phyloP scores from a whole-genome alignment of 2,888 invertebrate genomes.

The Drosophila limbata region DNA sequence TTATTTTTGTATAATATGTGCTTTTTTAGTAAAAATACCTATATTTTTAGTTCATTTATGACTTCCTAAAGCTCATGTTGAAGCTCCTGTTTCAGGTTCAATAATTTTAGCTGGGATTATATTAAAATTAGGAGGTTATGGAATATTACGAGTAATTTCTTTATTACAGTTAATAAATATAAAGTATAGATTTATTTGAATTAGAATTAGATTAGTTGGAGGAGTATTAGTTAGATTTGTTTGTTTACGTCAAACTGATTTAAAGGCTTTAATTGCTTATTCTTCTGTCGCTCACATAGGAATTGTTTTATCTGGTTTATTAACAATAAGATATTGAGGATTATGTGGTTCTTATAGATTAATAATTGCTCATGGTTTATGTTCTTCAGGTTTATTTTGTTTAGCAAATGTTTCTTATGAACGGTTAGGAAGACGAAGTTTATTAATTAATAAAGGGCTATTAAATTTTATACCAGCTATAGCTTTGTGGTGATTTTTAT shows the following conservation, averaged over 20 bases:
- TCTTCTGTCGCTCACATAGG: conserved; percentile 90
- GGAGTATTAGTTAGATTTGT: conserved; percentile 87
- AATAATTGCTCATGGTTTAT: conserved; percentile 89
- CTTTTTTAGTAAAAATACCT: conserved; percentile 91
- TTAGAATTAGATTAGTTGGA: conserved; percentile 87
- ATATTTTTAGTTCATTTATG: conserved; percentile 90
- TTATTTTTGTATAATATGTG: conserved; percentile 87
- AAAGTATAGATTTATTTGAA: conserved; percentile 86
- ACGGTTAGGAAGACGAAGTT: conserved; percentile 87
- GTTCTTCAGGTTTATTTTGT: conserved; percentile 89
- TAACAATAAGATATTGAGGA: conserved; percentile 85
- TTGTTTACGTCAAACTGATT: conserved; percentile 89
- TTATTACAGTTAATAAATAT: conserved; percentile 86
- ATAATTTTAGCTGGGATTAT: conserved; percentile 91
- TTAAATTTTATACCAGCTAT: conserved; percentile 87
- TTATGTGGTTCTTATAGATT: conserved; percentile 86
- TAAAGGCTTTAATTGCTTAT: conserved; percentile 89
- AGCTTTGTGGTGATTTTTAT: conserved; percentile 89
- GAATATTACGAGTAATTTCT: conserved; percentile 87
- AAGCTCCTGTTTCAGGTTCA: conserved; percentile 90
- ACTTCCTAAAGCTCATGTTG: conserved; percentile 91
- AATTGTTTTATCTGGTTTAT: conserved; percentile 86
- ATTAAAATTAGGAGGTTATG: conserved; percentile 91
- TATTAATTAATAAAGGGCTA: conserved; percentile 88
- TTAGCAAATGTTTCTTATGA: conserved; percentile 89